Evolutionary conservation across 2,888 invertebrate genomes (phyloP), one percentile per base, ranked within the genome.

Genomic region (Caenorhabditis sulstoni): DNA sequence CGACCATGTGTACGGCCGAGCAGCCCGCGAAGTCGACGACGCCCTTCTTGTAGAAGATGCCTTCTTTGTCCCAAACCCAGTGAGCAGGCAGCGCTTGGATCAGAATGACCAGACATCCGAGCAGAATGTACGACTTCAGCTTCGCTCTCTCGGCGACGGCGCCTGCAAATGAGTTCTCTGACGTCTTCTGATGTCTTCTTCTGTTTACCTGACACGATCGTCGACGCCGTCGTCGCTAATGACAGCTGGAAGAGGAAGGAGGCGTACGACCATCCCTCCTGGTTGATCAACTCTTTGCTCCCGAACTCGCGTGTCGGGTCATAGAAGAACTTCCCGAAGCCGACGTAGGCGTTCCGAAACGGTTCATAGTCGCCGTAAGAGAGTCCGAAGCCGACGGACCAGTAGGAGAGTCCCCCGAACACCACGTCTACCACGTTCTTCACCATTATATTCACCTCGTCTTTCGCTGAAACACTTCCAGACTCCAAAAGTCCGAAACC

Each of bases 371-470:
- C 81, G 8, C 86, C 86, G 74, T 83, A 86, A 12, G 79, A 73
- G 91, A 96, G 93, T 0, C 95, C 96, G 91, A 95, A 97, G 0
- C 97, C 97, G 90, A 96, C 95, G 41, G 95, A 93, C 97, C 97
- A 97, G 91, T 96, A 97, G 0, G 96, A 95, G 14, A 95, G 91
- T 76, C 95, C 96, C 2, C 96, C 96, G 20, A 97, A 93, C 0
- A 95, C 95, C 61, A 97, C 95, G 87, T 97, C 96, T 18, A 88
- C 84, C 57, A 86, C 86, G 0, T 96, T 94, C 91, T 97, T 97
- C 94, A 97, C 95, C 96, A 97, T 96, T 74, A 97, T 89, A 76
- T 89, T 89, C 18, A 88, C 83, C 50, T 89, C 89, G 61, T 89
- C 88, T 81, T 89, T 89, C 18, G 88, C 86, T 11, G 88, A 88